Evolutionary conservation across 2,113 vertebrate genomes (phyloP), one percentile per base, ranked within the genome.

Genomic region (Pteruthius melanotis): DNA sequence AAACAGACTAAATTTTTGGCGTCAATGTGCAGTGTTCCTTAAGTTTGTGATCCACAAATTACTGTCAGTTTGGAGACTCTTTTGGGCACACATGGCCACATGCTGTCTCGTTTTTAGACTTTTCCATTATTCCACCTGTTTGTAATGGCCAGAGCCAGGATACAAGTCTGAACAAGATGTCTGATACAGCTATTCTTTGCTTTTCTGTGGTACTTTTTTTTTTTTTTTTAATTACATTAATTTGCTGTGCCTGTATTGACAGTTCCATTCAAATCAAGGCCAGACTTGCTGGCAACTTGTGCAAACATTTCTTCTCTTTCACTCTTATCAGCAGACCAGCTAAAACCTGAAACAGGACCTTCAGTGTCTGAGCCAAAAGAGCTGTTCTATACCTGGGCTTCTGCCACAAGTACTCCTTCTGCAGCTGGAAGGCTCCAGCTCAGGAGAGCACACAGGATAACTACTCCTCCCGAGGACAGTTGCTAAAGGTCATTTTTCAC

Each of bases 401-500:
- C 71, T 80, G 50, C 28, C 54, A 31, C 13, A 31, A 40, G 37
- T 14, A 65, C 39, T 54, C 57, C 21, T 50, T 52, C 24, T 3
- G 6, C 40, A 45, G 53, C 14, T 64, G 68, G 45, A 86, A 77
- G 71, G 50, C 49, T 72, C 19, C 52, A 49, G 76, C 50, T 69
- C 76, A 65, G 66, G 45, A 69, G 20, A 80, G 31, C 59, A 76
- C 13, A 8, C 6, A 17, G 13, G 26, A 40, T 52, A 92, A 49
- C 13, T 13, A 10, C 50, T 52, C 6, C 33, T 88, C 31, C 50
- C 0, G 0, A 90, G n/a, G n/a, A 49, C 31, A 61, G 39, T 0
- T 0, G 0, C 65, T 68, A 9, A 6, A 92, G 76, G 49, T 71
- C 40, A 16, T 65, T 83, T 79, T 88, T 69, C 57, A 60, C 40